Conservation (phyloP, 2,888 invertebrate species). For the Leucophenga montana region DNA sequence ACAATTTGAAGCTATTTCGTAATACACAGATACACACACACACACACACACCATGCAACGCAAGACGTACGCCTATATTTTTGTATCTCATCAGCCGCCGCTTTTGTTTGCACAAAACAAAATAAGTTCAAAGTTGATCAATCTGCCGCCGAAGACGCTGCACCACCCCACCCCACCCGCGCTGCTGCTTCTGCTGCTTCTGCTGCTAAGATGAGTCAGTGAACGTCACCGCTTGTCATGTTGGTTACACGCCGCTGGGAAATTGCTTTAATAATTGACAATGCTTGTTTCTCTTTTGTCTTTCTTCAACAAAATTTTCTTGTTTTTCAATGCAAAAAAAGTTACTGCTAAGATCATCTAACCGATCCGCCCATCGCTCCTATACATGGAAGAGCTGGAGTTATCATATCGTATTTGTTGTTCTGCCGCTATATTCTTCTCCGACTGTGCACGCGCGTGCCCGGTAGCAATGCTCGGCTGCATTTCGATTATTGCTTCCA, state of each 20-base stretch:
- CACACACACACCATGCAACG: conserved; percentile 52
- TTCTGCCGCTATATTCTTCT: conserved; percentile 9
- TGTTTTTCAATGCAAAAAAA: too few species aligned
- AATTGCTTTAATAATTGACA: conserved; percentile 45
- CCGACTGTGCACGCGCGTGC: conserved; percentile 38
- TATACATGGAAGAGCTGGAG: background rate
- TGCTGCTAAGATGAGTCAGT: conserved; percentile 33
- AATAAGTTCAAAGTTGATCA: conserved; percentile 62
- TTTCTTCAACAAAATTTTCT: too few species aligned
- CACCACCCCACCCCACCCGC: too few species aligned
- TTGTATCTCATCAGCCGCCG: background rate
- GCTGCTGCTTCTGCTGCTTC: too few species aligned
- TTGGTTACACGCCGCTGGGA: conserved; percentile 37
- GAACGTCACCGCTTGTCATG: conserved; percentile 27
- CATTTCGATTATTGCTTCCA: conserved; percentile 43
- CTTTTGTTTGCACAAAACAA: conserved; percentile 30
- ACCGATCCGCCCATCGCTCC: too few species aligned
- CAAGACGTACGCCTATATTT: conserved; percentile 39
- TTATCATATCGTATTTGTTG: conserved; percentile 41
- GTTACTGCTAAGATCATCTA: too few species aligned
- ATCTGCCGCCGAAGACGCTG: conserved; percentile 31
- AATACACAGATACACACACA: conserved; percentile 37
- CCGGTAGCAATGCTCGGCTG: conserved; percentile 42
- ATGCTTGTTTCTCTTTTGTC: conserved; percentile 24
- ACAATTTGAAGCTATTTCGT: conserved; percentile 50